These are phyloP conservation scores for Trilocha varians DNA, from an alignment of 2,888 invertebrate species.

Conservation along the genomic window DNA sequence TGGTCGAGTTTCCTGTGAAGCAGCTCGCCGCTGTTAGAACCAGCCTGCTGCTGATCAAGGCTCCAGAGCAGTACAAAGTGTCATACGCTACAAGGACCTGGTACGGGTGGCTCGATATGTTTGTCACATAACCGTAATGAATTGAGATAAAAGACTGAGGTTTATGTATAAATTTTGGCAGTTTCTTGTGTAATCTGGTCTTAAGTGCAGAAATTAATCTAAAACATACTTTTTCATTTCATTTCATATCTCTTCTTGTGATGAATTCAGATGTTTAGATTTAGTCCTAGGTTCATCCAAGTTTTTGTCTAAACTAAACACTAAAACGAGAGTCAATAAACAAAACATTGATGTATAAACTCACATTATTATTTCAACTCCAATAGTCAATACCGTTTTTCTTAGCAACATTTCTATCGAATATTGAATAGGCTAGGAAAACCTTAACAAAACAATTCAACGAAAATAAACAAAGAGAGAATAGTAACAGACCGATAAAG, in stretches of 20 bases:
- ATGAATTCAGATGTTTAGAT: no score
- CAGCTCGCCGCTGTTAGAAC: conserved; percentile 50
- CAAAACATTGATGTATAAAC: not conserved
- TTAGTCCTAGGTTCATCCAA: no score
- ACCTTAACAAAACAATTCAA: conserved; percentile 9
- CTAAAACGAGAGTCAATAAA: conserved; percentile 15
- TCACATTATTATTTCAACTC: not conserved
- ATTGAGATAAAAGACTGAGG: no score
- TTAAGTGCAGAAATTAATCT: no score
- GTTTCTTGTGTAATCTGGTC: no score
- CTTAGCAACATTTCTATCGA: not conserved
- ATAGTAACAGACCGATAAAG: conserved; percentile 45
- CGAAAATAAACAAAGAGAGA: conserved; percentile 44
- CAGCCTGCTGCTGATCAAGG: conserved; percentile 37
- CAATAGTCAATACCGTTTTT: not conserved
- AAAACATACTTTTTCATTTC: no score
- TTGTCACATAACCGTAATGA: no score
- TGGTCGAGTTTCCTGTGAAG: conserved; percentile 19
- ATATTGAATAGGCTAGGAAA: not conserved
- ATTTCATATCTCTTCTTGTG: no score
- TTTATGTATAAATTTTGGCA: no score
- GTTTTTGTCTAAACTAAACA: no score
- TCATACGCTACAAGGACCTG: conserved; percentile 44
- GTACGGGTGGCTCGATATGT: no score
- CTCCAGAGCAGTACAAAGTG: conserved; percentile 46